Conservation (phyloP, 1,140 invertebrate genomes). For the Procambarus clarkii region DNA sequence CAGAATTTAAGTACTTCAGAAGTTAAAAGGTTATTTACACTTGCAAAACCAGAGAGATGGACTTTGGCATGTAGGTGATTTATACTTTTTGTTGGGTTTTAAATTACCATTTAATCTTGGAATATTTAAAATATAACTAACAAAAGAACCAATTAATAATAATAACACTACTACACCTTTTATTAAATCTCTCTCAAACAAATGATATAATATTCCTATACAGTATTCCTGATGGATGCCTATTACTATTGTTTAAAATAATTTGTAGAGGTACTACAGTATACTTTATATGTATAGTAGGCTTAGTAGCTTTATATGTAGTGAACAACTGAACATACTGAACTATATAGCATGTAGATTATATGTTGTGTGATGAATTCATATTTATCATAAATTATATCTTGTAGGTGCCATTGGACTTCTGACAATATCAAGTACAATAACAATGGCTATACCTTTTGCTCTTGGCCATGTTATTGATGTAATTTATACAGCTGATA, state of each 20-base stretch:
- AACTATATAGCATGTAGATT: neutral
- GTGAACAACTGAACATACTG: neutral
- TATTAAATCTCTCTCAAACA: neutral
- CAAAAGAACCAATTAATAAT: neutral
- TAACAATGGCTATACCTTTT: constrained; percentile 96
- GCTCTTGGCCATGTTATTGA: constrained; percentile 94
- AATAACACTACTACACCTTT: neutral
- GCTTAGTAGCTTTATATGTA: too few relatives aligned
- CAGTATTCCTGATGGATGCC: too few relatives aligned
- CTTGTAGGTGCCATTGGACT: constrained; percentile 85
- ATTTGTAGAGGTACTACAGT: neutral
- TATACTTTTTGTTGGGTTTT: neutral
- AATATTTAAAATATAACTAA: neutral
- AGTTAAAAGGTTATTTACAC: constrained; percentile 71
- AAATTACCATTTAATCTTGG: neutral
- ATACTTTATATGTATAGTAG: too few relatives aligned
- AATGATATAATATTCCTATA: neutral
- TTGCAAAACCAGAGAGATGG: constrained; percentile 75
- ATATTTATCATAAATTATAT: constrained; percentile 17
- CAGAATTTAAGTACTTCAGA: constrained; percentile 18
- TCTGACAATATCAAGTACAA: constrained; percentile 89
- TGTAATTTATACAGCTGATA: constrained; percentile 86
- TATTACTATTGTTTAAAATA: neutral
- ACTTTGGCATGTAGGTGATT: constrained; percentile 73
- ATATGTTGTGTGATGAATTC: neutral